Conservation (phyloP, 2,113 vertebrate genomes). For the Paraplagusia blochii region DNA sequence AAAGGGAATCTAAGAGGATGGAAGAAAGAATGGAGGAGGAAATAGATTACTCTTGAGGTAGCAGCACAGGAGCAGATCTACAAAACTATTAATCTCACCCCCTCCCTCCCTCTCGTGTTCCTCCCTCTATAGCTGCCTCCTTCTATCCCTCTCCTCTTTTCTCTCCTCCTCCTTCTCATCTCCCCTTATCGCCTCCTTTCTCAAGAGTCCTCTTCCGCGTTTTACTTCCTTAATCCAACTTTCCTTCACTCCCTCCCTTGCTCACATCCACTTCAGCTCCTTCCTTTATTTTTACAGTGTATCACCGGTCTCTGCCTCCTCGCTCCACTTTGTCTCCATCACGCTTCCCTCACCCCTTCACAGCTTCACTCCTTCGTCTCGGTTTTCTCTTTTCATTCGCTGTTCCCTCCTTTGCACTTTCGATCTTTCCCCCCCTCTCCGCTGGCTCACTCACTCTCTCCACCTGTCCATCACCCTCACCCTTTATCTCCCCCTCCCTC, state of each 20-base stretch:
- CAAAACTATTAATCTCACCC: slow-evolving; percentile 73
- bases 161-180: slow-evolving; percentile 46
- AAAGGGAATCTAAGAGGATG: slow-evolving; percentile 58
- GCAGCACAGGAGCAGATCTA: slow-evolving; percentile 68
- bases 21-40: slow-evolving; percentile 62
- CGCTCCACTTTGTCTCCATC: slow-evolving; percentile 54
- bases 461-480: background rate
- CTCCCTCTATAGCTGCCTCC: slow-evolving; percentile 42
- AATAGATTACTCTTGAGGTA: slow-evolving; percentile 70
- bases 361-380: slow-evolving; percentile 45
- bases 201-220: slow-evolving; percentile 66
- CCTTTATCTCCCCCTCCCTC: background rate
- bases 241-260: slow-evolving; percentile 47
- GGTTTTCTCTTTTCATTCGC: slow-evolving; percentile 21
- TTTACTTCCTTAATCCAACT: slow-evolving; percentile 70
- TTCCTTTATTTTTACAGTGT: slow-evolving; percentile 59
- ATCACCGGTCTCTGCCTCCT: slow-evolving; percentile 18
- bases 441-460: no score
- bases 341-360: slow-evolving; percentile 43
- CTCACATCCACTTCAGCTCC: slow-evolving; percentile 49
- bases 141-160: slow-evolving; percentile 46
- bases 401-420: slow-evolving; percentile 31
- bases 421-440: slow-evolving; percentile 26
- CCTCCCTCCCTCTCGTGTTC: slow-evolving; percentile 21
- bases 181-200: slow-evolving; percentile 38